Conservation (phyloP, 2,797 vertebrate genomes). For the Lithobates sylvaticus region DNA sequence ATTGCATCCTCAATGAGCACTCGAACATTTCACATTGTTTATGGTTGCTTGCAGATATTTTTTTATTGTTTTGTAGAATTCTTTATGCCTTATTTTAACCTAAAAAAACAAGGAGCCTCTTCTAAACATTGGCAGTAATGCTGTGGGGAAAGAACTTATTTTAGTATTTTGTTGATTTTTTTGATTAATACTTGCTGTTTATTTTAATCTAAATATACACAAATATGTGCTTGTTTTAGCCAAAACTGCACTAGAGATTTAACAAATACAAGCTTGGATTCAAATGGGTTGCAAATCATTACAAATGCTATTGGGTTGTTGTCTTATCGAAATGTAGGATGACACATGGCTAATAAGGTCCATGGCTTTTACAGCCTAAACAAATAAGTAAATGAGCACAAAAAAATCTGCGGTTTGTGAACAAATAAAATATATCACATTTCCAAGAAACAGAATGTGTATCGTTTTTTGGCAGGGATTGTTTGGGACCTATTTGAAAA, state of each 20-base stretch:
- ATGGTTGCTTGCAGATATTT: conserved; percentile 29
- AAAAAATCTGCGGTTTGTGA: not conserved
- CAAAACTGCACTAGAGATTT: not conserved
- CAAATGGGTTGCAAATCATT: not conserved
- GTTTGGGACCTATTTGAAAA: too few species aligned
- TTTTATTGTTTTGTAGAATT: not conserved
- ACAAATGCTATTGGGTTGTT: not conserved
- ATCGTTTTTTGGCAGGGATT: too few species aligned
- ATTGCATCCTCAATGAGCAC: conserved; percentile 23
- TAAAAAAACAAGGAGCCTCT: not conserved
- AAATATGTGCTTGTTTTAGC: not conserved
- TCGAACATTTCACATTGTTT: conserved; percentile 4
- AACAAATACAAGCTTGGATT: not conserved
- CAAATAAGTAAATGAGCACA: not conserved
- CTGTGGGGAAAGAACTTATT: not conserved
- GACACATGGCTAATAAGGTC: not conserved
- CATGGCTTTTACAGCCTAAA: not conserved
- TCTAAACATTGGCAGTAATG: not conserved
- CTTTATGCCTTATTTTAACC: not conserved
- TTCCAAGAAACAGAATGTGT: not conserved
- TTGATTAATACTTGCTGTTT: conserved; percentile 11
- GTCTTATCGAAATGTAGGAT: conserved; percentile 6
- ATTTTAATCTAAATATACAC: not conserved
- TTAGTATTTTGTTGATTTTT: conserved; percentile 4
- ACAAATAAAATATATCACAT: not conserved